phyloP scores from a whole-genome alignment of 2,113 vertebrate genomes.

The Dipodomys spectabilis region DNA sequence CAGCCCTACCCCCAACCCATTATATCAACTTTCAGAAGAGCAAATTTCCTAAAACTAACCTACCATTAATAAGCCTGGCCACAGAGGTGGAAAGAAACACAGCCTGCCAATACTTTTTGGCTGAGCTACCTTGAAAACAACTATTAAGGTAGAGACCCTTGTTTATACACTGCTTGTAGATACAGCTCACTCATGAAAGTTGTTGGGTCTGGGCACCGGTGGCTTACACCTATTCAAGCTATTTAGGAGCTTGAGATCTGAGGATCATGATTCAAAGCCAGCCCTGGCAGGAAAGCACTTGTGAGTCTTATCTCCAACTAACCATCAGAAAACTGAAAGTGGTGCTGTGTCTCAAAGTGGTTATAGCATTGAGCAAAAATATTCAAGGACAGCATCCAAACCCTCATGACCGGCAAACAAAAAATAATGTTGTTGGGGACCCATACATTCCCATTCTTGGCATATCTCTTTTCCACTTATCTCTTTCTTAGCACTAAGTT shows the following conservation, averaged over 20 bases:
- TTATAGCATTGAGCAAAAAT: too few relatives aligned
- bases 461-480: neutral
- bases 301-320: too few relatives aligned
- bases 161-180: too few relatives aligned
- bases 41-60: neutral
- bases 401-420: neutral
- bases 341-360: too few relatives aligned
- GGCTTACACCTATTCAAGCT: too few relatives aligned
- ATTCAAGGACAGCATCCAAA: too few relatives aligned
- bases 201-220: too few relatives aligned
- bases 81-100: slow-evolving; percentile 4
- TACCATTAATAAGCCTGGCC: neutral
- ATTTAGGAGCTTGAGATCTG: too few relatives aligned
- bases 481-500: neutral
- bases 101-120: slow-evolving; percentile 4
- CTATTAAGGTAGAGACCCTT: neutral
- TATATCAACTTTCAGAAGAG: slow-evolving; percentile 32
- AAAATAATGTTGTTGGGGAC: neutral
- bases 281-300: too few relatives aligned
- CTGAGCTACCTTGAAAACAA: neutral
- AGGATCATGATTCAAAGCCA: too few relatives aligned
- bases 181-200: too few relatives aligned
- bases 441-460: neutral
- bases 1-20: neutral
- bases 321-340: too few relatives aligned